These are phyloP conservation scores for Australoheros facetus DNA, from an alignment of 2,797 vertebrate species.

Conservation along the genomic window DNA sequence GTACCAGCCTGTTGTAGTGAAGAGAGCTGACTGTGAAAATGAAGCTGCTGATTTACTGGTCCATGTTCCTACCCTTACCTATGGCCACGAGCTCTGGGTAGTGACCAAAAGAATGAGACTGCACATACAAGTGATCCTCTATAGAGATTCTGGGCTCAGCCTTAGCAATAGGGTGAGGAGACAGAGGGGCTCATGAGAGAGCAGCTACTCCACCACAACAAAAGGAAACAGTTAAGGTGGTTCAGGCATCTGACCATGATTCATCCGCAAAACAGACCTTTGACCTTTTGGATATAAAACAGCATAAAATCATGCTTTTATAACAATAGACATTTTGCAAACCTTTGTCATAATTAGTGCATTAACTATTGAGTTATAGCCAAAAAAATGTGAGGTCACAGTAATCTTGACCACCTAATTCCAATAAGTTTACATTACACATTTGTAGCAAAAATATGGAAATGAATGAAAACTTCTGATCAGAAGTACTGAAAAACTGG, in stretches of 20 bases:
- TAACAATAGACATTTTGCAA: not conserved
- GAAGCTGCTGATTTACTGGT: too few species aligned
- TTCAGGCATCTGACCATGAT: not conserved
- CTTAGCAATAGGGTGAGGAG: not conserved
- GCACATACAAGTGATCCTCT: too few species aligned
- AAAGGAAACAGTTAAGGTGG: not conserved
- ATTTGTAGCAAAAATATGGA: not conserved
- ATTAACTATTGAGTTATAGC: not conserved
- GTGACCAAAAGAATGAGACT: too few species aligned
- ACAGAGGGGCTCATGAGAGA: not conserved
- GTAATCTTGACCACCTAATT: not conserved
- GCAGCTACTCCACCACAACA: not conserved
- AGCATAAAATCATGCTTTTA: not conserved
- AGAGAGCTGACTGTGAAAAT: not conserved
- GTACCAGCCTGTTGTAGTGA: not conserved
- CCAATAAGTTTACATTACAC: not conserved
- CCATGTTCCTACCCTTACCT: too few species aligned
- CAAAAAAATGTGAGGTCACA: not conserved
- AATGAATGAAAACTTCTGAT: not conserved
- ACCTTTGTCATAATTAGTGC: not conserved
- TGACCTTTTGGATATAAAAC: not conserved
- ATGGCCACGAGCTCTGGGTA: too few species aligned
- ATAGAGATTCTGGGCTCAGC: not conserved
- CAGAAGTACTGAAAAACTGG: not conserved
- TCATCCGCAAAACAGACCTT: not conserved